Evolutionary conservation across 2,113 vertebrate species (phyloP).

Genomic region (Atlantisia rogersi): DNA sequence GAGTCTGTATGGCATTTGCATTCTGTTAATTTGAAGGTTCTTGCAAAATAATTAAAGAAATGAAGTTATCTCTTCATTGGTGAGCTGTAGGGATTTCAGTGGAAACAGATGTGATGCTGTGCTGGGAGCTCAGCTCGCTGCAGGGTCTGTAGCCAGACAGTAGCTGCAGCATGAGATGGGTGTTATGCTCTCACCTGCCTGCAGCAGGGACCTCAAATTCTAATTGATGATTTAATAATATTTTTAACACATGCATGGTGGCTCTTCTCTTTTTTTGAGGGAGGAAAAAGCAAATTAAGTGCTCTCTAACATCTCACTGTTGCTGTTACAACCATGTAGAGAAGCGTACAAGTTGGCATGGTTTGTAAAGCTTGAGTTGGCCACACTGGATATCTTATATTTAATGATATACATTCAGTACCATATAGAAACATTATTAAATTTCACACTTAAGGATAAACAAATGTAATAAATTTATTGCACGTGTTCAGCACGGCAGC

Average conservation of each 20-base stretch:
- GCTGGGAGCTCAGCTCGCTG: neutral
- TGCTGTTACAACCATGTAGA: neutral
- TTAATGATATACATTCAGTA: slow-evolving; percentile 25
- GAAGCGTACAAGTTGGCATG: neutral
- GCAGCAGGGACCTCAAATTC: neutral
- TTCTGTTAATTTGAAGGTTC: neutral
- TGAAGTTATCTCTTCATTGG: neutral
- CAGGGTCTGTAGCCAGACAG: neutral
- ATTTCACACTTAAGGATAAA: slow-evolving; percentile 51
- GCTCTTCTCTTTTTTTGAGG: neutral
- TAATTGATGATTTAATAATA: neutral
- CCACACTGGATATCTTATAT: neutral
- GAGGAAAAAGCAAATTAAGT: slow-evolving; percentile 21
- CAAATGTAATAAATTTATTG: slow-evolving; percentile 5
- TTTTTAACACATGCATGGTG: neutral
- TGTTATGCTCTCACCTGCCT: neutral
- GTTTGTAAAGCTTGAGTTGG: neutral
- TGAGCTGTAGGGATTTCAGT: neutral
- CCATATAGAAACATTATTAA: slow-evolving; percentile 40
- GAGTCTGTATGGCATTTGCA: neutral
- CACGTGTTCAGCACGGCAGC: slow-evolving; percentile 7
- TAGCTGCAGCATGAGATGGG: neutral
- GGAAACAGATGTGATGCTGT: neutral
- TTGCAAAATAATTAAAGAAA: neutral
- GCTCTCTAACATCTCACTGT: neutral